Conservation (phyloP, 2,888 invertebrate genomes). For the Scaptodrosophila latifasciaeformis region DNA sequence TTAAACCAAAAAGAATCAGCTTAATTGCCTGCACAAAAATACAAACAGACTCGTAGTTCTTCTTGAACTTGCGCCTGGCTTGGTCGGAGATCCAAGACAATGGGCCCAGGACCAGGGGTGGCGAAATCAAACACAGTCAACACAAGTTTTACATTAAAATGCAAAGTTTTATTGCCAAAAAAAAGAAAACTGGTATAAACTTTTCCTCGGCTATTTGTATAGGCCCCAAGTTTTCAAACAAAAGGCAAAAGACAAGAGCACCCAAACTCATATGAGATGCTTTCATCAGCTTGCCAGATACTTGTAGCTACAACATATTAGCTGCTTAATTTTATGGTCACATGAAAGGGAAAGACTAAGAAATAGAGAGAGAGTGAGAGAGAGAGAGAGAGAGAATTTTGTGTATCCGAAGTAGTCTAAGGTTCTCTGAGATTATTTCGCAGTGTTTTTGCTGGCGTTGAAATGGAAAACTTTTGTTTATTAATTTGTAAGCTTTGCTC, state of each 20-base stretch:
- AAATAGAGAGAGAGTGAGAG: background rate
- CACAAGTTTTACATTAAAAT: conserved; percentile 61
- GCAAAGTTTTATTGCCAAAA: conserved; percentile 43
- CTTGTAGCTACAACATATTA: conserved; percentile 62
- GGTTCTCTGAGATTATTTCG: no score
- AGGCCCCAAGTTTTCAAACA: conserved; percentile 40
- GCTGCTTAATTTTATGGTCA: conserved; percentile 47
- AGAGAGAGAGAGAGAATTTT: background rate
- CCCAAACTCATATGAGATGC: no score
- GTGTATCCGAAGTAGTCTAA: background rate
- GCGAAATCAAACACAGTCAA: conserved; percentile 27
- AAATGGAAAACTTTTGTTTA: conserved; percentile 54
- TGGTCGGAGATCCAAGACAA: no score
- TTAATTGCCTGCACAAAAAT: no score
- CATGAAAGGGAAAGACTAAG: background rate
- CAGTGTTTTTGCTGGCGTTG: conserved; percentile 27
- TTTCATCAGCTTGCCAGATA: no score
- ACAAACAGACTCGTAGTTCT: no score
- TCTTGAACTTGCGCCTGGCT: no score
- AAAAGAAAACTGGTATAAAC: conserved; percentile 34
- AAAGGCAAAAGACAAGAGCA: no score
- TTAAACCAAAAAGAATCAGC: no score
- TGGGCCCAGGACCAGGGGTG: no score
- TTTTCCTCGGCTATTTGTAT: conserved; percentile 52
- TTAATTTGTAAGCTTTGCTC: conserved; percentile 51